A percentile compares a stretch with the other conserved stretches of the same genome.
These are phyloP conservation scores for Meiosimyza decipiens DNA, from an alignment of 2,888 invertebrate genomes.

Conservation along the genomic window DNA sequence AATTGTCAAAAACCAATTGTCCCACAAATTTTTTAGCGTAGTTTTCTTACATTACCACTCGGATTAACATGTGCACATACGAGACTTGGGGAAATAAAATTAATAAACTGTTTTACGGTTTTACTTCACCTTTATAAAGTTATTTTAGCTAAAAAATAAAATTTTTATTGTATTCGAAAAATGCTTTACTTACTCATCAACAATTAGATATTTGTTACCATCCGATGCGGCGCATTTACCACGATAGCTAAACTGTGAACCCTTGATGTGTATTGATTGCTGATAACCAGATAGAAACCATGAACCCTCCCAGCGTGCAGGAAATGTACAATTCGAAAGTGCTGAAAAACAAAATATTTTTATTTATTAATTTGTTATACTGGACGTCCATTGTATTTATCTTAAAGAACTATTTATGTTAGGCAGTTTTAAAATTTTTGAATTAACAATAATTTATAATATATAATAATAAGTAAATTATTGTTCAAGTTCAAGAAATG, in stretches of 20 bases:
- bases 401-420: not conserved
- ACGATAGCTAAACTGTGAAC: conserved; percentile 84
- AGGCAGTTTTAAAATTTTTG: not conserved
- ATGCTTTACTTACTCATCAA: conserved; percentile 82
- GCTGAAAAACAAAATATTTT: conserved; percentile 51
- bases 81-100: no score
- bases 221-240: conserved; percentile 86
- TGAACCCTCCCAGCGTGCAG: conserved; percentile 85
- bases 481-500: no score
- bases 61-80: no score
- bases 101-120: no score
- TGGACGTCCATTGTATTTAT: no score
- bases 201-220: conserved; percentile 88
- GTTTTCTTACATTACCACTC: no score
- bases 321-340: conserved; percentile 80
- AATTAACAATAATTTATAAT: no score
- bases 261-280: conserved; percentile 85
- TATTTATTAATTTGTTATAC: not conserved
- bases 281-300: conserved; percentile 93
- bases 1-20: no score
- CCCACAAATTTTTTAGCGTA: no score
- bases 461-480: no score
- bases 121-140: no score
- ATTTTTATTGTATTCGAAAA: conserved; percentile 30
- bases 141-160: conserved; percentile 12